Evolutionary conservation across 1,140 invertebrate genomes (phyloP), one percentile per base, ranked within the genome.

Genomic region (Diprion similis): DNA sequence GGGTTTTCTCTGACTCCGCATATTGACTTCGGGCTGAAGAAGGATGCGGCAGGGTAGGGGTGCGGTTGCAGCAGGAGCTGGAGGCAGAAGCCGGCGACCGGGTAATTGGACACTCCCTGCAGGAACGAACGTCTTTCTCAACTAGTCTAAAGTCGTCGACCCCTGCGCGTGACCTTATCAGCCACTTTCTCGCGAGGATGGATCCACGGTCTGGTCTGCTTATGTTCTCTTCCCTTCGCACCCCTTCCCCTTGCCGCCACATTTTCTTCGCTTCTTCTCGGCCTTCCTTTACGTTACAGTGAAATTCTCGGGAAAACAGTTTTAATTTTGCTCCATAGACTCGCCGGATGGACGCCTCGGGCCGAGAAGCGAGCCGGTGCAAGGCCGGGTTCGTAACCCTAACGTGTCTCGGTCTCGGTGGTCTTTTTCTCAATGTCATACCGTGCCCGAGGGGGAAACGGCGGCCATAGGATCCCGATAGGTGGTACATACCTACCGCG

Each of bases 381-480:
- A 13, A 1, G 6, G 51, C n/a, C 51, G 9, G 9, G 51, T 59
- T 59, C 51, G 51, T 59, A 59, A 59, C 51, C 51, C 51, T 8
- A 17, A 59, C 24, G 24, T 37, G 9, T 10, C 48, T 51, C 48
- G 48, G 48, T 51, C 48, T n/a, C 10, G 48, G 10, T 51, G 51
- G n/a, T 59, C 51, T 68, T 68, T 64, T 47, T 74, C 68, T 71
- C 75, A 74, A 72, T 76, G 75, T 75, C 76, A 77, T 73, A 71
- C 68, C 59, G 73, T 68, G 67, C 68, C 46, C 24, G 71, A 66
- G 67, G 74, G 71, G 69, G 73, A 71, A 66, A 65, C 68, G 19
- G 24, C 67, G 46, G 46, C 19, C 72, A 19, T 67, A 68, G 64
- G 45, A 51, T 17, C 8, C 69, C 47, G 65, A 17, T 9, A 48